Percentiles rank a stretch among this genome's conserved stretches.
Evolutionary conservation across 1,140 invertebrate species (phyloP).

Genomic region (Hylaeus volcanicus): DNA sequence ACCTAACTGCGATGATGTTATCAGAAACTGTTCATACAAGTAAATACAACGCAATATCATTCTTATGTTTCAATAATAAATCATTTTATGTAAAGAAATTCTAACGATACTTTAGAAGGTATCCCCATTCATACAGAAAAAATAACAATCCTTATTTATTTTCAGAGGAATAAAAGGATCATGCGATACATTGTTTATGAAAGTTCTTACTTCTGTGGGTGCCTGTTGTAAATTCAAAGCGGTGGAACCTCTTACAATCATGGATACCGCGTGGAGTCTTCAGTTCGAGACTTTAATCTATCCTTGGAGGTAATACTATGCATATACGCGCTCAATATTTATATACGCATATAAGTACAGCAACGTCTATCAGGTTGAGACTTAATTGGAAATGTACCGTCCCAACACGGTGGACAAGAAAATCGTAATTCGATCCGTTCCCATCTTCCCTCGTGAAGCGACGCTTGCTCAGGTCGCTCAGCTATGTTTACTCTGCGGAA

Average conservation of each 20-base stretch:
- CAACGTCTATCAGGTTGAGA: no score
- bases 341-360: no score
- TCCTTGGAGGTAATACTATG: slow-evolving; percentile 23
- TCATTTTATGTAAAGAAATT: background rate
- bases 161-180: slow-evolving; percentile 8
- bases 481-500: no score
- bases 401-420: no score
- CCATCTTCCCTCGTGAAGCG: no score
- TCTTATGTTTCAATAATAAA: background rate
- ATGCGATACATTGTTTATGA: slow-evolving; percentile 41
- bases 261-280: slow-evolving; percentile 19
- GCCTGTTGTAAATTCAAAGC: slow-evolving; percentile 45
- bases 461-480: no score
- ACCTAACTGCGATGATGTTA: slow-evolving; percentile 46
- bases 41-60: background rate
- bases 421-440: no score
- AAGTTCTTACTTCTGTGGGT: slow-evolving; percentile 33
- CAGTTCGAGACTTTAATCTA: slow-evolving; percentile 9
- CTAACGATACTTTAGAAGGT: no score
- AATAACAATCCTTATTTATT: background rate
- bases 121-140: no score
- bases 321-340: background rate
- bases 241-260: background rate
- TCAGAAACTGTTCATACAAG: slow-evolving; percentile 42
- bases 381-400: no score